phyloP scores from a whole-genome alignment of 2,797 vertebrate species.

The Cyclopterus lumpus region DNA sequence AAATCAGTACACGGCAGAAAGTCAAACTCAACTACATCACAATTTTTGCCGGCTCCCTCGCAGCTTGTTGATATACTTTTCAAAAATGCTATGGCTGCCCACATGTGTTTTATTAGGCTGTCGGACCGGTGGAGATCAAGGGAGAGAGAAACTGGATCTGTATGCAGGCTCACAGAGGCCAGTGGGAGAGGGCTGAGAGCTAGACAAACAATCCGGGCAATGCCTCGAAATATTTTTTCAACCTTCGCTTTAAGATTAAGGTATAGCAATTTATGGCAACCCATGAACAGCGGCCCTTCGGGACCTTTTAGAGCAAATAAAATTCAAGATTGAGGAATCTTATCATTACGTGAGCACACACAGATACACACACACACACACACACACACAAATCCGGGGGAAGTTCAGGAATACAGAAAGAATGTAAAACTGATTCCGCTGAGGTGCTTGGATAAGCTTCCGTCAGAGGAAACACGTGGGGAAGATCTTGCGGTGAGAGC shows the following conservation, averaged over 20 bases:
- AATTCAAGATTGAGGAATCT: slow-evolving; percentile 51
- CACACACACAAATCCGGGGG: not conserved
- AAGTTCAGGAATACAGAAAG: slow-evolving; percentile 26
- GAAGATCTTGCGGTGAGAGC: slow-evolving; percentile 29
- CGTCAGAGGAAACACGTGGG: slow-evolving; percentile 39
- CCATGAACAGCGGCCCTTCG: slow-evolving; percentile 66
- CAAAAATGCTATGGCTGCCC: slow-evolving; percentile 42
- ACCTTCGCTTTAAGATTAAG: slow-evolving; percentile 65
- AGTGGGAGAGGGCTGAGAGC: slow-evolving; percentile 47
- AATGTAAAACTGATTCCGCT: slow-evolving; percentile 22
- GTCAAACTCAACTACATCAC: slow-evolving; percentile 12
- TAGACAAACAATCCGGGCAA: slow-evolving; percentile 73
- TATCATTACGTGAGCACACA: slow-evolving; percentile 23
- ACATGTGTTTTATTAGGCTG: slow-evolving; percentile 62
- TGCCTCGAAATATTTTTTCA: slow-evolving; percentile 52
- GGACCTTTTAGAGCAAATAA: slow-evolving; percentile 71
- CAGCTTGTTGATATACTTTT: slow-evolving; percentile 55
- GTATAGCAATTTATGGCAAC: slow-evolving; percentile 76
- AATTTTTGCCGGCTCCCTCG: slow-evolving; percentile 8
- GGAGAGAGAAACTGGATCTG: slow-evolving; percentile 68
- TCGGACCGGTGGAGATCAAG: slow-evolving; percentile 49
- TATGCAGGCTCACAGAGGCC: slow-evolving; percentile 81
- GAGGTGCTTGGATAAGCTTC: slow-evolving; percentile 35
- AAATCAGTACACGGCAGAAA: slow-evolving; percentile 32
- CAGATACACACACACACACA: not conserved